phyloP scores from a whole-genome alignment of 2,113 vertebrate species.

The Chlorodrepanis virens region DNA sequence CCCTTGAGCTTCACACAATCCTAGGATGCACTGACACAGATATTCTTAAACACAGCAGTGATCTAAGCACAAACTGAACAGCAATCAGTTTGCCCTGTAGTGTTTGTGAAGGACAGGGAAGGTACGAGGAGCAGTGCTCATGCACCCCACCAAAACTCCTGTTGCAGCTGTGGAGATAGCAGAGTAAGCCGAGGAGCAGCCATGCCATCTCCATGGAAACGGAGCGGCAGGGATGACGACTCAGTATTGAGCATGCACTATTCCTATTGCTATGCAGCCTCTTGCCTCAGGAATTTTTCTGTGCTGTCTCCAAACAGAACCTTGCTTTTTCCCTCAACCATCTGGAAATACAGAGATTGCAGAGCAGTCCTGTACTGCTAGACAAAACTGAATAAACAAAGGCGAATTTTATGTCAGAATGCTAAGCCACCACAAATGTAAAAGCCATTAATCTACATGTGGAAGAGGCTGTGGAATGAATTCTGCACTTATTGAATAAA shows the following conservation, averaged over 20 bases:
- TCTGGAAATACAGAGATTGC: neutral
- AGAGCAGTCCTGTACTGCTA: neutral
- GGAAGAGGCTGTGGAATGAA: neutral
- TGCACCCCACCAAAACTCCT: constrained; percentile 23
- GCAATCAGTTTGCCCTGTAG: neutral
- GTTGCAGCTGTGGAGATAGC: constrained; percentile 42
- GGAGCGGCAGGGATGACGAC: neutral
- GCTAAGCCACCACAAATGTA: neutral
- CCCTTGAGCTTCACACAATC: neutral
- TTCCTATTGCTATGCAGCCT: constrained; percentile 26
- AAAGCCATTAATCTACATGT: neutral
- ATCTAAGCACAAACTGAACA: neutral
- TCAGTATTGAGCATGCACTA: neutral
- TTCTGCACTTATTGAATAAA: neutral
- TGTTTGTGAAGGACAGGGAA: neutral
- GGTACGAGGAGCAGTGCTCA: neutral
- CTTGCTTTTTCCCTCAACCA: neutral
- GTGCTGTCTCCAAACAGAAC: neutral
- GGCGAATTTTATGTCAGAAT: neutral
- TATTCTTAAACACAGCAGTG: neutral
- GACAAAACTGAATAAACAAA: neutral
- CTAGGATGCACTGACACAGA: neutral
- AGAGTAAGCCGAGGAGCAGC: neutral
- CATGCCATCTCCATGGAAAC: constrained; percentile 63
- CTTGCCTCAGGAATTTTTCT: constrained; percentile 32